phyloP scores from a whole-genome alignment of 2,113 vertebrate species.

The Scartelaos histophorus region DNA sequence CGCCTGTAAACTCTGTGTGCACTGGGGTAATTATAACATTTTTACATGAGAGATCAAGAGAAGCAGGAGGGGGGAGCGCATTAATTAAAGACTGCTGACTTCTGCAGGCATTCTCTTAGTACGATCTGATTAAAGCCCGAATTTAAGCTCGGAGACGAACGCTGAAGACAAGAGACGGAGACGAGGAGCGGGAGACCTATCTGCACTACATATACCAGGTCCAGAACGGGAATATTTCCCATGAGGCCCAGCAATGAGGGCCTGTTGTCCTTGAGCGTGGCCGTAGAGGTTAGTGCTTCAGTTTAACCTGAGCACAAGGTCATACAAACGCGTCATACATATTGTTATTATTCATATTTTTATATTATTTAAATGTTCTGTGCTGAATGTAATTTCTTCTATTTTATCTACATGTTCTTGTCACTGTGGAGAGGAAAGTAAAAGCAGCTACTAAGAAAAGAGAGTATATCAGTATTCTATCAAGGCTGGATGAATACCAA shows the following conservation, averaged over 20 bases:
- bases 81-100: conserved; percentile 61
- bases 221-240: conserved; percentile 51
- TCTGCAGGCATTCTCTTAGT: conserved; percentile 57
- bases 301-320: conserved; percentile 28
- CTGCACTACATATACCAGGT: conserved; percentile 35
- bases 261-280: conserved; percentile 50
- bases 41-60: conserved; percentile 7
- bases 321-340: neutral
- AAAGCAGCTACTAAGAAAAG: no score
- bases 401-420: no score
- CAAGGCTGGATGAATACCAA: no score
- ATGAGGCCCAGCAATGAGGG: conserved; percentile 12
- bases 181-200: conserved; percentile 37
- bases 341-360: neutral
- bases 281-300: conserved; percentile 44
- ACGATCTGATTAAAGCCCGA: conserved; percentile 51
- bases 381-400: neutral
- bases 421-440: no score
- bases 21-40: conserved; percentile 24
- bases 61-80: conserved; percentile 14
- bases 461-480: no score
- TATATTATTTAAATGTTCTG: neutral
- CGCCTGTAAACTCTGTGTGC: conserved; percentile 5
- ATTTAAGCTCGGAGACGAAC: conserved; percentile 45
- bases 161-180: conserved; percentile 5